Conservation (phyloP, 1,140 invertebrate species). For the Hormaphis cornu region DNA sequence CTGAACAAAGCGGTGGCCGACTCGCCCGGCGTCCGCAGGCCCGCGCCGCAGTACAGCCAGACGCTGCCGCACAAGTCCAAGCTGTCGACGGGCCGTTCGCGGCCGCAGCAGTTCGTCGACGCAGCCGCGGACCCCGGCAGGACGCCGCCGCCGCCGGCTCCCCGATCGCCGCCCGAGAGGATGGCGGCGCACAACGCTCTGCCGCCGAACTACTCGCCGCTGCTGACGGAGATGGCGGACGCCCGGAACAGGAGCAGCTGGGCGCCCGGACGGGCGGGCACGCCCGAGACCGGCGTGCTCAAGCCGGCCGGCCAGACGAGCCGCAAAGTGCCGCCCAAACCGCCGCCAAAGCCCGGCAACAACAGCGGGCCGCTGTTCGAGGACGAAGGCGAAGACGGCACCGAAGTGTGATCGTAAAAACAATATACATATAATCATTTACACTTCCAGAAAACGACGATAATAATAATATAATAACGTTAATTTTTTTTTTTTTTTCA, state of each 20-base stretch:
- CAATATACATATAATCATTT: not conserved
- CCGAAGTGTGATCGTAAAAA: constrained; percentile 61
- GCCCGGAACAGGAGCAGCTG: constrained; percentile 33
- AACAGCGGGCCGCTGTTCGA: constrained; percentile 60
- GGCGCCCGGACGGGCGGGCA: constrained; percentile 6
- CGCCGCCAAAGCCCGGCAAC: constrained; percentile 71
- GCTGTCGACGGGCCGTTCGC: constrained; percentile 38
- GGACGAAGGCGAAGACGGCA: constrained; percentile 76
- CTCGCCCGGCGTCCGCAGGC: constrained; percentile 60
- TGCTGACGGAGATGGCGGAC: not conserved
- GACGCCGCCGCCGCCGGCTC: constrained; percentile 33
- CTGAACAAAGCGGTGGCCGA: constrained; percentile 45
- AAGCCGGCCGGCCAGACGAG: constrained; percentile 34
- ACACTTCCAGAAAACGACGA: no score
- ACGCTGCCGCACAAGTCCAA: constrained; percentile 61
- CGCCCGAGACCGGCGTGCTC: constrained; percentile 30
- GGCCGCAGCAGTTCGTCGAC: constrained; percentile 41
- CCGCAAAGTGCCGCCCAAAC: constrained; percentile 64
- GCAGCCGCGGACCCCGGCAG: constrained; percentile 50
- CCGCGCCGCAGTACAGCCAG: constrained; percentile 71
- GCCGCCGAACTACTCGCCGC: constrained; percentile 39
- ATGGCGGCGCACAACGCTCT: not conserved
- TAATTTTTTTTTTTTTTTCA: no score
- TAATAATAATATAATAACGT: no score
- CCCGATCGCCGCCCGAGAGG: not conserved